A percentile compares a stretch with the other conserved stretches of the same genome.
These are phyloP conservation scores for Zaprionus bogoriensis DNA, from an alignment of 2,888 invertebrate genomes.

Conservation along the genomic window DNA sequence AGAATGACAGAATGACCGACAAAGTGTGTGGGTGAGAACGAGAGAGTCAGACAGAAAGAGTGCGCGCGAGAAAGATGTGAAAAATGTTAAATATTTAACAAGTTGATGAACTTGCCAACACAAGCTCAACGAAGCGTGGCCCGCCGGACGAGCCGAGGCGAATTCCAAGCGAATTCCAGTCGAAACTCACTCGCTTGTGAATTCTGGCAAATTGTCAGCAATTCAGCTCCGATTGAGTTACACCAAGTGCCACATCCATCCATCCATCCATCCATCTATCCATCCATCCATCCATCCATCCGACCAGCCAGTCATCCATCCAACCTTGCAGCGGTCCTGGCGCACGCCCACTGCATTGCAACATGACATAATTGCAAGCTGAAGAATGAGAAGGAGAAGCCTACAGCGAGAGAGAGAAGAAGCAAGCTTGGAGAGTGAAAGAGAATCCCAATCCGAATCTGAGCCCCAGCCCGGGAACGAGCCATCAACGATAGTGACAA, in stretches of 20 bases:
- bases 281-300: background rate
- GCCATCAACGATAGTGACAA: slow-evolving; percentile 71
- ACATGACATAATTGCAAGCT: slow-evolving; percentile 63
- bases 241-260: slow-evolving; percentile 35
- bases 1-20: background rate
- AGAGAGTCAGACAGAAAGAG: slow-evolving; percentile 6
- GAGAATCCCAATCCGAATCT: slow-evolving; percentile 25
- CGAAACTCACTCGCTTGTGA: slow-evolving; percentile 52
- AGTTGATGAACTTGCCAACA: slow-evolving; percentile 62
- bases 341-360: slow-evolving; percentile 52
- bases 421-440: background rate
- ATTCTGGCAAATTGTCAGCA: slow-evolving; percentile 64
- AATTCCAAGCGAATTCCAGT: slow-evolving; percentile 57
- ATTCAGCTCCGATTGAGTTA: slow-evolving; percentile 55
- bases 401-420: background rate
- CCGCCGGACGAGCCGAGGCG: slow-evolving; percentile 9
- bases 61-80: slow-evolving; percentile 31
- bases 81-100: slow-evolving; percentile 59
- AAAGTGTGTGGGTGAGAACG: background rate
- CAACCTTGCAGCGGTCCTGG: background rate
- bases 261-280: background rate
- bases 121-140: slow-evolving; percentile 61
- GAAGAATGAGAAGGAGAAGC: slow-evolving; percentile 8
- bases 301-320: background rate
- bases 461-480: background rate